Evolutionary conservation across 1,140 invertebrate species (phyloP).

Genomic region (Orius insidiosus): DNA sequence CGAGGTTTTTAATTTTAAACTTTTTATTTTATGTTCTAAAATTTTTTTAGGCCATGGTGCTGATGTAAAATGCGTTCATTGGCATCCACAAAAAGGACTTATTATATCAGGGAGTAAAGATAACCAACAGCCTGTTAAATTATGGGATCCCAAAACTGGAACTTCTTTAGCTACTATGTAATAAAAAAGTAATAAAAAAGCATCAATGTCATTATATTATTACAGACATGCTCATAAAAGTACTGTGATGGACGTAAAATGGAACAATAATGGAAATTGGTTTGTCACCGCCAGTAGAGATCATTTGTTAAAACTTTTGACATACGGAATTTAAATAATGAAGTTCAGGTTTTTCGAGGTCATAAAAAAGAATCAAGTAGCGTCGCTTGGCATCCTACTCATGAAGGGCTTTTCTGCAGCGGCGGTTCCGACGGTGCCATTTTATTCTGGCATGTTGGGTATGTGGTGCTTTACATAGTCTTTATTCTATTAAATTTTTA

Average conservation of each 20-base stretch:
- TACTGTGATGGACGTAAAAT: conserved; percentile 97
- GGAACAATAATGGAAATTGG: conserved; percentile 99
- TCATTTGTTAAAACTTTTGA: conserved; percentile 98
- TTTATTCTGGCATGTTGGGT: conserved; percentile 97
- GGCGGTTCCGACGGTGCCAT: conserved; percentile 96
- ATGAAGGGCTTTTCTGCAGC: conserved; percentile 89
- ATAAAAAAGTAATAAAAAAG: conserved; percentile 13
- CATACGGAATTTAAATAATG: conserved; percentile 80
- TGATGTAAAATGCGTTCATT: conserved; percentile 98
- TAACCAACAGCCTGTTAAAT: conserved; percentile 97
- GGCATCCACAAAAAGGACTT: conserved; percentile 95
- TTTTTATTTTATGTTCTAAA: background rate
- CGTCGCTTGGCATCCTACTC: conserved; percentile 94
- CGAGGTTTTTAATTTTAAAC: conserved; percentile 40
- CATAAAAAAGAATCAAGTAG: conserved; percentile 97
- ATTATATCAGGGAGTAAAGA: conserved; percentile 98
- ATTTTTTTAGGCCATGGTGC: conserved; percentile 75
- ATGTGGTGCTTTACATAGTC: conserved; percentile 22
- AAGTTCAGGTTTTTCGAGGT: conserved; percentile 90
- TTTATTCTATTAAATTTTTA: conserved; percentile 24
- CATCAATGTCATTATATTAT: conserved; percentile 19
- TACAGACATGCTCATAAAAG: conserved; percentile 95
- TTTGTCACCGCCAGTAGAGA: conserved; percentile 95
- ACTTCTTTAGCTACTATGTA: conserved; percentile 66
- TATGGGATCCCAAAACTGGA: conserved; percentile 97